Percentiles rank a stretch among this genome's conserved stretches.
Conservation (phyloP, 2,888 invertebrate species). For the Platycnemis pennipes region DNA sequence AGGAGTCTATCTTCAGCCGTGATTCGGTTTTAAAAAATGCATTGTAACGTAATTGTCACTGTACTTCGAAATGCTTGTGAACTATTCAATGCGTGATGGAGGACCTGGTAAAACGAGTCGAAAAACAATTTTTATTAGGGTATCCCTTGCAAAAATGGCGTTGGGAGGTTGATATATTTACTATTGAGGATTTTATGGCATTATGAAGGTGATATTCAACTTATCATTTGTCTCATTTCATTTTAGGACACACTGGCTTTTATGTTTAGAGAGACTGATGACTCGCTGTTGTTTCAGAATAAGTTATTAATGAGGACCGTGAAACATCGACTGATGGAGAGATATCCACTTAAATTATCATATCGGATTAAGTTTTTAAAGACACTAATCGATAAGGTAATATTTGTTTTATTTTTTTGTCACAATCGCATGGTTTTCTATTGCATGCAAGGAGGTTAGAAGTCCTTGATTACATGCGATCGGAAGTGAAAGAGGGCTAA, state of each 20-base stretch:
- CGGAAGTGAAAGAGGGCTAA: too few species aligned
- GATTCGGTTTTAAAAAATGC: not conserved
- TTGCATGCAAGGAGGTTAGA: too few species aligned
- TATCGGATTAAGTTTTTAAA: constrained; percentile 31
- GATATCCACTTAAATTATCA: constrained; percentile 23
- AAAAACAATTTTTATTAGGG: constrained; percentile 43
- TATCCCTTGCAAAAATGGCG: constrained; percentile 40
- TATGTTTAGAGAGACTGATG: not conserved
- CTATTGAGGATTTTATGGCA: not conserved
- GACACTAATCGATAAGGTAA: constrained; percentile 37
- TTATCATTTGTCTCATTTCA: too few species aligned
- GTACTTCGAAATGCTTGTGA: not conserved
- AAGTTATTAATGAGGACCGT: not conserved
- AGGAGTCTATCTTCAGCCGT: too few species aligned
- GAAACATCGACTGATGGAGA: not conserved
- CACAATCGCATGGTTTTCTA: too few species aligned
- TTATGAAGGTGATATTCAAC: not conserved
- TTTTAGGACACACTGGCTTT: not conserved
- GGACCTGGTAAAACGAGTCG: not conserved
- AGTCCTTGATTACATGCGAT: too few species aligned
- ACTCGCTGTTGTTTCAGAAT: not conserved
- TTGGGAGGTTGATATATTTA: not conserved
- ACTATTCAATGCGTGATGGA: not conserved
- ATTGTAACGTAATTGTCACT: not conserved
- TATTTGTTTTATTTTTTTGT: not conserved